phyloP scores from a whole-genome alignment of 1,140 invertebrate species.

The Trichogramma pretiosum region DNA sequence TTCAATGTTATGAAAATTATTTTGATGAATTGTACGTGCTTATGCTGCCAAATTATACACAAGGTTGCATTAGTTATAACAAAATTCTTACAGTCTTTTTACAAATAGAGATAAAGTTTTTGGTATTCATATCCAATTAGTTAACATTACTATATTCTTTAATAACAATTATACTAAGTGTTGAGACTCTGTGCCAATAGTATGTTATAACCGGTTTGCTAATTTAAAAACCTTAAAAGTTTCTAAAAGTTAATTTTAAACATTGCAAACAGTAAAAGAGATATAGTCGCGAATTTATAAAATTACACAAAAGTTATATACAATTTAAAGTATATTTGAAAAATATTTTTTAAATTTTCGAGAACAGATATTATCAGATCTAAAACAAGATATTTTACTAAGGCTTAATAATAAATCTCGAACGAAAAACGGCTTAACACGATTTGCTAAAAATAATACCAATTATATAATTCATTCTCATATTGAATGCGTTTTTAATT shows the following conservation, averaged over 20 bases:
- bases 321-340: too few relatives aligned
- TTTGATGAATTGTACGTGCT: constrained; percentile 7
- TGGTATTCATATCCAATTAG: constrained; percentile 17
- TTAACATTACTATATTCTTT: constrained; percentile 13
- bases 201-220: too few relatives aligned
- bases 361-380: constrained; percentile 10
- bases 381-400: constrained; percentile 7
- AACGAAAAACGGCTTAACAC: constrained; percentile 8
- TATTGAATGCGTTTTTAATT: too few relatives aligned
- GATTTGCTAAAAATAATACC: constrained; percentile 6
- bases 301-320: too few relatives aligned
- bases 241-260: not conserved
- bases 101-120: constrained; percentile 13
- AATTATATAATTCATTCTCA: constrained; percentile 4
- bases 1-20: not conserved
- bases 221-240: constrained; percentile 3
- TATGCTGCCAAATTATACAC: constrained; percentile 1
- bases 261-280: too few relatives aligned
- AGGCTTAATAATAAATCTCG: constrained; percentile 11
- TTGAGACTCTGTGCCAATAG: constrained; percentile 8
- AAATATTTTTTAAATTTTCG: too few relatives aligned
- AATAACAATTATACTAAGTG: constrained; percentile 11
- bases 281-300: too few relatives aligned
- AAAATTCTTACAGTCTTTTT: constrained; percentile 14
- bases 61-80: constrained; percentile 1